These are phyloP conservation scores for Ceratina japonica DNA, from an alignment of 1,140 invertebrate species.

Conservation along the genomic window DNA sequence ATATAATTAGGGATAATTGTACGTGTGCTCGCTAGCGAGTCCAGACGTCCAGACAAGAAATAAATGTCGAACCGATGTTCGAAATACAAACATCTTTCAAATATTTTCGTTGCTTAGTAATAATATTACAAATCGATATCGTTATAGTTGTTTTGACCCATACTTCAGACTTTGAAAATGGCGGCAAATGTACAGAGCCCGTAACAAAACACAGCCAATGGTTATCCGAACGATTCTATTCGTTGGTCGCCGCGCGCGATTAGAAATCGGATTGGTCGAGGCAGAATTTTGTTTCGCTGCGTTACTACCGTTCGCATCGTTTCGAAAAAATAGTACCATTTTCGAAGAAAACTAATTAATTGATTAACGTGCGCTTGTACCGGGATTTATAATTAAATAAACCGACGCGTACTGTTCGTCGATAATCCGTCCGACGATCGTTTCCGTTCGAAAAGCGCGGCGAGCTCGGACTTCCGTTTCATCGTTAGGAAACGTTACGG, in stretches of 20 bases:
- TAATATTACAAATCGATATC: no score
- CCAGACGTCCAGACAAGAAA: no score
- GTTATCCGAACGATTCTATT: neutral
- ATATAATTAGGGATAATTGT: no score
- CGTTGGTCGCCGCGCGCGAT: slow-evolving; percentile 18
- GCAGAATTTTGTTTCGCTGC: slow-evolving; percentile 33
- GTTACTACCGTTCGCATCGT: slow-evolving; percentile 33
- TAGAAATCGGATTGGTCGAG: slow-evolving; percentile 17
- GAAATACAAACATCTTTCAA: no score
- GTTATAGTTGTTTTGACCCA: no score
- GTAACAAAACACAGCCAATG: no score
- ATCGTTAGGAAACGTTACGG: neutral
- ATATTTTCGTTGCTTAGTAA: no score
- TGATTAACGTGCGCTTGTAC: slow-evolving; percentile 18
- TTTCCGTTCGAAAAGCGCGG: neutral
- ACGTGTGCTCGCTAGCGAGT: no score
- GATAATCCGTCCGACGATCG: neutral
- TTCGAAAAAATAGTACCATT: slow-evolving; percentile 42
- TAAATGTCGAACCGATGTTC: no score
- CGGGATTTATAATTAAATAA: slow-evolving; percentile 19
- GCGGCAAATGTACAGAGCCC: no score
- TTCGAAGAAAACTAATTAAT: slow-evolving; percentile 18
- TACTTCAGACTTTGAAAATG: no score
- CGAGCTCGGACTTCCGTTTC: slow-evolving; percentile 3
- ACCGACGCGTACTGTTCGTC: neutral